Evolutionary conservation across 2,113 vertebrate genomes (phyloP), one percentile per base, ranked within the genome.

Genomic region (Colossoma macropomum): DNA sequence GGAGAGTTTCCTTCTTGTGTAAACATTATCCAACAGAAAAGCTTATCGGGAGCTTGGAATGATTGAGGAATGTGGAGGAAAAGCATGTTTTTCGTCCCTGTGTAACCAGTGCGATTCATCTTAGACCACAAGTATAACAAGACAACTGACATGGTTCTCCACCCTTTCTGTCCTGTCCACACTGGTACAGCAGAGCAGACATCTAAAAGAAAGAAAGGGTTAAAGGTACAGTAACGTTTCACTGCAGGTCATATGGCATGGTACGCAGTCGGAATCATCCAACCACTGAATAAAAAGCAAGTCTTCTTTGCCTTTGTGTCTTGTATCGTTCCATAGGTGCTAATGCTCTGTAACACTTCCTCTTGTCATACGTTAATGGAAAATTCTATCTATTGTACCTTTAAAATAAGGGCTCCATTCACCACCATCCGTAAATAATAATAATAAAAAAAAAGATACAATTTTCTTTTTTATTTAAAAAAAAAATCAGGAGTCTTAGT

Each of bases 321-420:
- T 52, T 52, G 13, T 3, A 19, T 62, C 16, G 1, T n/a, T 59
- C 54, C 23, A 21, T 3, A 23, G 2, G 30, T 34, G 9, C 19
- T 21, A 38, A 1, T 8, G 13, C 2, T 41, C 1, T 71, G 8
- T 45, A 25, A 32, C 13, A 4, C 5, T 38, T 52, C 56, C 17
- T 23, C 23, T 0, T 28, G 27, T 32, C 59, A 69, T n/a, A 50
- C 16, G 23, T 16, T 56, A 12, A 28, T 65, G 62, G n/a, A 19
- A 66, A 75, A 48, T 34, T 10, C 30, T 27, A 68, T 32, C n/a
- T 45, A 38, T 66, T 68, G 48, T 60, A 30, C 27, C 65, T 68
- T 76, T 82, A 82, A 59, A 70, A 60, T 45, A 30, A 17, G 28
- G 27, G 38, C 65, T 62, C 52, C 28, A n/a, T 27, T 65, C 80